phyloP scores from a whole-genome alignment of 2,113 vertebrate species.

The Nettapus auritus region DNA sequence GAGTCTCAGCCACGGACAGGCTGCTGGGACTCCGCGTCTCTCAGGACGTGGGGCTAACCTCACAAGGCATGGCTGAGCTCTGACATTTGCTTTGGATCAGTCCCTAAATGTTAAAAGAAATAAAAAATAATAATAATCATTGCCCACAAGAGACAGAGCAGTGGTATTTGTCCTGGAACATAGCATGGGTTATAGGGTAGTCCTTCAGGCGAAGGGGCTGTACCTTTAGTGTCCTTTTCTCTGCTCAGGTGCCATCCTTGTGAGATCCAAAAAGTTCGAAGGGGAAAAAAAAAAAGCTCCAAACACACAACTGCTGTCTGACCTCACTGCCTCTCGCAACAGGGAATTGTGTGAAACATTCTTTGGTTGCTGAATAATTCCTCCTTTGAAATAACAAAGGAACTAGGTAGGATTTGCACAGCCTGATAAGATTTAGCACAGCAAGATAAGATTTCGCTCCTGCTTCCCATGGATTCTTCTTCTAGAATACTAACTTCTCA shows the following conservation, averaged over 20 bases:
- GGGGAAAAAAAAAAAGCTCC: rapidly evolving
- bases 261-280: background rate
- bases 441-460: background rate
- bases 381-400: background rate
- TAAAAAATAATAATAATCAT: background rate
- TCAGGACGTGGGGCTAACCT: background rate
- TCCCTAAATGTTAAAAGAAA: background rate
- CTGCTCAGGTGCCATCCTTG: background rate
- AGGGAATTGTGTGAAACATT: background rate
- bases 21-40: background rate
- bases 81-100: background rate
- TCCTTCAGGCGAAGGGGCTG: background rate
- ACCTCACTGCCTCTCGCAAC: background rate
- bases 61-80: background rate
- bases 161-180: background rate
- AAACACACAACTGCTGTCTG: rapidly evolving
- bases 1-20: background rate
- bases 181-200: rapidly evolving
- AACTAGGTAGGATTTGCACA: background rate
- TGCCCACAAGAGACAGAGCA: background rate
- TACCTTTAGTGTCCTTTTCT: background rate
- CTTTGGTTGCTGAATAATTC: slow-evolving; percentile 13
- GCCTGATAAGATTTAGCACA: slow-evolving; percentile 3
- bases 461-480: background rate
- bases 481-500: background rate